Conservation (phyloP, 2,797 vertebrate species). For the Avahi laniger region DNA sequence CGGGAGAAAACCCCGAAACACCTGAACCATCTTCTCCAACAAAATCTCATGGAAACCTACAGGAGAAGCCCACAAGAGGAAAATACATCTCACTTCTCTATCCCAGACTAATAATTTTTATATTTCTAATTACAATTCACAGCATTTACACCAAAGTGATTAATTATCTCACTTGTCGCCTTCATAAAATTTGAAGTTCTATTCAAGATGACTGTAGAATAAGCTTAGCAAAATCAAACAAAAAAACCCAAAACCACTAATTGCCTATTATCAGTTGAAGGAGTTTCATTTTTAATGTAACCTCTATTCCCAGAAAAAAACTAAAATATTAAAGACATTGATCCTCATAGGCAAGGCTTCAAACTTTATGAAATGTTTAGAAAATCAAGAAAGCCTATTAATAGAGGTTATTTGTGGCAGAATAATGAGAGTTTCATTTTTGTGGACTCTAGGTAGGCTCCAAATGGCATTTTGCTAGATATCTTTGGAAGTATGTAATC, state of each 20-base stretch:
- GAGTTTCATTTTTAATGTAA: conserved; percentile 14
- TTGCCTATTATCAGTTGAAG: neutral
- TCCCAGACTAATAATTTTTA: neutral
- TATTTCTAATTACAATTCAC: neutral
- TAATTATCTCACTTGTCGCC: conserved; percentile 31
- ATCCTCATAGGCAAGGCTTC: neutral
- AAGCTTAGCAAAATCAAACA: conserved; percentile 25
- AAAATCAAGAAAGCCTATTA: neutral
- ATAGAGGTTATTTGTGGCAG: neutral
- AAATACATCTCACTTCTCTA: neutral
- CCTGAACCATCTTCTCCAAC: neutral
- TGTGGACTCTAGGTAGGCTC: neutral
- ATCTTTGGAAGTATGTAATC: neutral
- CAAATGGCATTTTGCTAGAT: neutral
- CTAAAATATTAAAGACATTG: neutral
- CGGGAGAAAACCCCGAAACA: neutral
- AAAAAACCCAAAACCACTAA: neutral
- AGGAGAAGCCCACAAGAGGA: neutral
- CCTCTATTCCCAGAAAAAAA: neutral
- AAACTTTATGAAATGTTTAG: neutral
- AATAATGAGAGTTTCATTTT: neutral
- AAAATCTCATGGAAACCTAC: neutral
- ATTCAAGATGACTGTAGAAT: neutral
- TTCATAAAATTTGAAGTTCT: conserved; percentile 49
- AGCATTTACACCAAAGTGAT: conserved; percentile 4